Evolutionary conservation across 2,888 invertebrate species (phyloP), one percentile per base, ranked within the genome.

Genomic region (Cataglyphis cursor): DNA sequence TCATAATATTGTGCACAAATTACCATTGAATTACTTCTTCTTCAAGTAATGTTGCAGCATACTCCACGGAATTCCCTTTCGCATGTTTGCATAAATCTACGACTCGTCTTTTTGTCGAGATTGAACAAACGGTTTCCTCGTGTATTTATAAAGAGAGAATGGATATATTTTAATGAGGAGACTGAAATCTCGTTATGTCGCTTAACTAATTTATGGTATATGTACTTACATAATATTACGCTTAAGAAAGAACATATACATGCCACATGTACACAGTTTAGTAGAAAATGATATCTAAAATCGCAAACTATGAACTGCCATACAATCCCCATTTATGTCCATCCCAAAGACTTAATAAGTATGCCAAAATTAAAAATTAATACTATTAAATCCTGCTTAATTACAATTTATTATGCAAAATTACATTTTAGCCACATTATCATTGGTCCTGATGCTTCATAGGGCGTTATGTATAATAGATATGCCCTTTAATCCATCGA

Each of bases 201-300:
- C 81, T 86, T 89, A 78, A 85, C 68, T 86, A 75, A 88, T 85
- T 88, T 88, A 88, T 35, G 78, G 54, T 78, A 48, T 88, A 80
- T 85, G 89, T 89, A 86, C 87, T 85, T 89, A 87, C 44, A 68
- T 83, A 78, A 85, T 44, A 57, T 82, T 85, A 74, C 68, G 74
- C 73, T 64, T 78, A 81, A 87, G 70, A 64, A 15, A 18, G 9
- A 54, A 70, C 59, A 72, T 73, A 83, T 59, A 85, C 28, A 28
- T 86, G 81, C 65, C 72, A 85, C 70, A 84, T 82, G 76, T 89
- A 83, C 31, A 44, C 41, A 35, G 44, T 61, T 62, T 15, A 31
- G 31, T 15, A 59, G 24, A 44, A 28, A 70, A 48, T 61, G 18
- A 24, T 68, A 35, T 57, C 12, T n/a, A 5, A 41, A 66, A 80